These are phyloP conservation scores for Phenganax stokvisi DNA, from an alignment of 92 coral and sea anemone species.

Conservation along the genomic window DNA sequence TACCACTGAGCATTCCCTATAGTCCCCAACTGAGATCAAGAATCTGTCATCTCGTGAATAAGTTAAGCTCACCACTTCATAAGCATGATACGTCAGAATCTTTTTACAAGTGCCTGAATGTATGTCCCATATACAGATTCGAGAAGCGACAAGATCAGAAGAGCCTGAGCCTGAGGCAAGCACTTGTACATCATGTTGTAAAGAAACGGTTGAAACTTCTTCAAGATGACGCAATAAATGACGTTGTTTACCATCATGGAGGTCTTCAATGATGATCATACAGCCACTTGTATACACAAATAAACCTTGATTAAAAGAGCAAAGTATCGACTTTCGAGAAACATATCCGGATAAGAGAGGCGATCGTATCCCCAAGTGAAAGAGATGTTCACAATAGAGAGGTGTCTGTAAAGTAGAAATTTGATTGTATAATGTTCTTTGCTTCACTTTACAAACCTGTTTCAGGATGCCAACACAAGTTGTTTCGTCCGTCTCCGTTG, in stretches of 20 bases:
- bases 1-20: slow-evolving; percentile 87
- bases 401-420: background rate
- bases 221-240: slow-evolving; percentile 90
- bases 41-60: slow-evolving; percentile 94
- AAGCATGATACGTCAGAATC: slow-evolving; percentile 73
- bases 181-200: slow-evolving; percentile 79
- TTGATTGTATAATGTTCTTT: no score
- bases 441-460: slow-evolving; percentile 55
- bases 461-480: slow-evolving; percentile 93
- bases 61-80: slow-evolving; percentile 76
- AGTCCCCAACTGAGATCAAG: slow-evolving; percentile 94
- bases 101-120: slow-evolving; percentile 72
- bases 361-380: background rate
- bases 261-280: slow-evolving; percentile 79
- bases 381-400: background rate
- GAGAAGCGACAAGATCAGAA: slow-evolving; percentile 52
- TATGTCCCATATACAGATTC: slow-evolving; percentile 81
- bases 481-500: slow-evolving; percentile 82
- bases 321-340: background rate
- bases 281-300: slow-evolving; percentile 95
- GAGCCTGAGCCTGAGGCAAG: slow-evolving; percentile 96
- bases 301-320: slow-evolving; percentile 50
- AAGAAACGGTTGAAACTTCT: slow-evolving; percentile 78
- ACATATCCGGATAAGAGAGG: background rate
- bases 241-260: slow-evolving; percentile 86